A percentile compares a stretch with the other conserved stretches of the same genome.
Conservation (phyloP, 2,113 vertebrate species). For the Antennarius striatus region DNA sequence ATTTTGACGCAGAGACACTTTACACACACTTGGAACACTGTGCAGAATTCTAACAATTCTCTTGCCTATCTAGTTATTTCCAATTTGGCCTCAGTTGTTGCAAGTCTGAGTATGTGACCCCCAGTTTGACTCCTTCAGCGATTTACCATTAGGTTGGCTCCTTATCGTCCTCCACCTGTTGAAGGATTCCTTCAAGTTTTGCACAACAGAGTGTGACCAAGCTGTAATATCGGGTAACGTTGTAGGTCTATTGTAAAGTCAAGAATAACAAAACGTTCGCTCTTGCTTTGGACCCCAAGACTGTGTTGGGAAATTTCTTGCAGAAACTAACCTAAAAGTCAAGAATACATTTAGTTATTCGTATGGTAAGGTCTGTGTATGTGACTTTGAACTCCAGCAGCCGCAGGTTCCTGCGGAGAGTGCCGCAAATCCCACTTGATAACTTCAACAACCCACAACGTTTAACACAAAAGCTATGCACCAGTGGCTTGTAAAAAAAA, state of each 20-base stretch:
- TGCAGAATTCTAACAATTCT: not conserved
- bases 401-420: constrained; percentile 95
- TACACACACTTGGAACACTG: not conserved
- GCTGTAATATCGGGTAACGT: constrained; percentile 57
- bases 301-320: constrained; percentile 86
- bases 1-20: constrained; percentile 7
- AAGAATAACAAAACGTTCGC: constrained; percentile 83
- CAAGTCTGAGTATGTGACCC: constrained; percentile 8
- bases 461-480: constrained; percentile 81
- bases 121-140: not conserved
- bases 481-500: constrained; percentile 60
- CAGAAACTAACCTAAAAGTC: constrained; percentile 86
- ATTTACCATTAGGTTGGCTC: not conserved
- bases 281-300: constrained; percentile 80
- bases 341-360: constrained; percentile 96
- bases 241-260: constrained; percentile 71
- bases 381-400: constrained; percentile 98
- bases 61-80: not conserved
- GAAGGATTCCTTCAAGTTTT: constrained; percentile 73
- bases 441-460: constrained; percentile 96
- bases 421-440: constrained; percentile 98
- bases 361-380: constrained; percentile 92
- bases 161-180: constrained; percentile 95
- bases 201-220: constrained; percentile 20
- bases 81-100: constrained; percentile 21